phyloP scores from a whole-genome alignment of 2,888 invertebrate species.

The Choreutis nemorana region DNA sequence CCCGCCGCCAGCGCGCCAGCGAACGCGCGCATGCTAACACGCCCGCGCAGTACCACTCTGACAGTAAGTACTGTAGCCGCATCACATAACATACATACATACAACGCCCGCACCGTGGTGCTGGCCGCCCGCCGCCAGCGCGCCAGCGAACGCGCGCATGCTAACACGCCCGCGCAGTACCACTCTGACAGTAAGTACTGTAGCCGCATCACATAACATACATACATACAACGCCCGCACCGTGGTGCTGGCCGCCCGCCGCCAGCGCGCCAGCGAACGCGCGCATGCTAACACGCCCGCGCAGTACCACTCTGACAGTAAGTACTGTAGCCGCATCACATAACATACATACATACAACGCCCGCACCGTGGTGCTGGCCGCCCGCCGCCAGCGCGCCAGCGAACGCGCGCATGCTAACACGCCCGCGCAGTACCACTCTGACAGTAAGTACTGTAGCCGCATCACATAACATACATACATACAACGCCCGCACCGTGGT shows the following conservation, averaged over 20 bases:
- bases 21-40: conserved; percentile 13
- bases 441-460: too few species aligned
- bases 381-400: too few species aligned
- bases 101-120: too few species aligned
- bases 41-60: conserved; percentile 66
- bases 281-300: background rate
- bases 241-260: background rate
- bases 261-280: background rate
- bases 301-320: too few species aligned
- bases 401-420: too few species aligned
- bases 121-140: conserved; percentile 15
- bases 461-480: too few species aligned
- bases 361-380: too few species aligned
- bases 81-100: too few species aligned
- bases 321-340: too few species aligned
- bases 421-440: too few species aligned
- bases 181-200: conserved; percentile 17
- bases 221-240: background rate
- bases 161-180: conserved; percentile 15
- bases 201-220: background rate
- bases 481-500: too few species aligned
- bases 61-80: conserved; percentile 58
- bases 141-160: conserved; percentile 1
- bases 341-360: too few species aligned
- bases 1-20: conserved; percentile 10